These are phyloP conservation scores for Hyles lineata DNA, from an alignment of 2,888 invertebrate species.

Conservation along the genomic window DNA sequence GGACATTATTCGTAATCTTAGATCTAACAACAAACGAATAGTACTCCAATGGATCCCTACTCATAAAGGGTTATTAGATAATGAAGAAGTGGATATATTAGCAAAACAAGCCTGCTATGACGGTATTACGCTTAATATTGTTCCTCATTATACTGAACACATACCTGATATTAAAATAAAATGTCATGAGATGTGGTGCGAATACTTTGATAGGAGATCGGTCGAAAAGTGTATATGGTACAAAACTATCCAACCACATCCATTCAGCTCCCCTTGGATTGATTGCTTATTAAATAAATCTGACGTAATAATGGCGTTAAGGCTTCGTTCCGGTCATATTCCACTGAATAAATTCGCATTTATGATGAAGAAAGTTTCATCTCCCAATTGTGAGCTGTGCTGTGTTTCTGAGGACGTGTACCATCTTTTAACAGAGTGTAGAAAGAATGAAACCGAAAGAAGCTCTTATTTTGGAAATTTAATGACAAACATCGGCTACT, in stretches of 20 bases:
- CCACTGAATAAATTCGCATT: too few relatives aligned
- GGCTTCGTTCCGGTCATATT: too few relatives aligned
- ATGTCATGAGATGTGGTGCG: not conserved
- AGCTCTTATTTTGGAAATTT: too few relatives aligned
- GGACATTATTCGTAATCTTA: not conserved
- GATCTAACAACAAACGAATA: not conserved
- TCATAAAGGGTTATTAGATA: not conserved
- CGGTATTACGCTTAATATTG: not conserved
- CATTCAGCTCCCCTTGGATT: too few relatives aligned
- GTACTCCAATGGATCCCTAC: not conserved
- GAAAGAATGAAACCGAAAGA: too few relatives aligned
- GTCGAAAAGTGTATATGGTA: not conserved
- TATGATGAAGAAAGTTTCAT: too few relatives aligned
- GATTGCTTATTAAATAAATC: too few relatives aligned
- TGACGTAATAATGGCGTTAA: too few relatives aligned
- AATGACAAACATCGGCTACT: too few relatives aligned
- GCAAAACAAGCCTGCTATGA: not conserved
- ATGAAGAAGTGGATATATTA: not conserved
- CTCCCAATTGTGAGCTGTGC: too few relatives aligned
- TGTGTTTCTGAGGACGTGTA: too few relatives aligned
- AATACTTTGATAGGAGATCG: slow-evolving; percentile 3
- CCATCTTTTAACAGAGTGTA: too few relatives aligned
- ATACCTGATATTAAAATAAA: not conserved
- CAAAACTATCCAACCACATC: not conserved
- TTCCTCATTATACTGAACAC: not conserved